phyloP scores from a whole-genome alignment of 2,113 vertebrate genomes.

The Platanista minor region DNA sequence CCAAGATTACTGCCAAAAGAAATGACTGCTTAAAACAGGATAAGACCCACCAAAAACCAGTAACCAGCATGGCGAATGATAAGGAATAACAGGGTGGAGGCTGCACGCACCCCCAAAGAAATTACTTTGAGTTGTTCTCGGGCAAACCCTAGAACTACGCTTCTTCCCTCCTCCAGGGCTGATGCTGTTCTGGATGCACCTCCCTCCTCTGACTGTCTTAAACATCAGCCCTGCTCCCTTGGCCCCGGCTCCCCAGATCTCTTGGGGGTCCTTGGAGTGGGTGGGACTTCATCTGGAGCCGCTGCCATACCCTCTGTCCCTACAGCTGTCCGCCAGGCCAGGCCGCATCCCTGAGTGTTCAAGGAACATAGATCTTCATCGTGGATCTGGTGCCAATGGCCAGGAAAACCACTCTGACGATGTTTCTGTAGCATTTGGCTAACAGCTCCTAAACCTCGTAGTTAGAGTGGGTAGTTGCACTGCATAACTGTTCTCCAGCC shows the following conservation, averaged over 20 bases:
- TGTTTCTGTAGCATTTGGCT: conserved; percentile 44
- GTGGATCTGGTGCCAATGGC: neutral
- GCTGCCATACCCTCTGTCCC: neutral
- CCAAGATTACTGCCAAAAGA: neutral
- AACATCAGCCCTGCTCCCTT: neutral
- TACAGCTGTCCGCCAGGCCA: neutral
- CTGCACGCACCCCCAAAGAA: neutral
- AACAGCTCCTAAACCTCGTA: conserved; percentile 30
- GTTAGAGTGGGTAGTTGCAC: neutral
- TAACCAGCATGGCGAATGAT: neutral
- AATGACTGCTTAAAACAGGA: neutral
- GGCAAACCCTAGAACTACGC: neutral
- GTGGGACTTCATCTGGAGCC: neutral
- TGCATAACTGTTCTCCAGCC: neutral
- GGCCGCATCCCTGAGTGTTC: neutral
- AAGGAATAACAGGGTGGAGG: neutral
- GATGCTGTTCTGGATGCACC: neutral
- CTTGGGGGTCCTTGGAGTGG: neutral
- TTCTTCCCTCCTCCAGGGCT: neutral
- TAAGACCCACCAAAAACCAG: neutral
- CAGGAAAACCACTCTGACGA: neutral
- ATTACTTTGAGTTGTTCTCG: neutral
- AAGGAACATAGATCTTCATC: neutral
- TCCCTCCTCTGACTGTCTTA: neutral
- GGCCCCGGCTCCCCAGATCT: neutral